Conservation (phyloP, 2,888 invertebrate species). For the Scaptomyza reducta region DNA sequence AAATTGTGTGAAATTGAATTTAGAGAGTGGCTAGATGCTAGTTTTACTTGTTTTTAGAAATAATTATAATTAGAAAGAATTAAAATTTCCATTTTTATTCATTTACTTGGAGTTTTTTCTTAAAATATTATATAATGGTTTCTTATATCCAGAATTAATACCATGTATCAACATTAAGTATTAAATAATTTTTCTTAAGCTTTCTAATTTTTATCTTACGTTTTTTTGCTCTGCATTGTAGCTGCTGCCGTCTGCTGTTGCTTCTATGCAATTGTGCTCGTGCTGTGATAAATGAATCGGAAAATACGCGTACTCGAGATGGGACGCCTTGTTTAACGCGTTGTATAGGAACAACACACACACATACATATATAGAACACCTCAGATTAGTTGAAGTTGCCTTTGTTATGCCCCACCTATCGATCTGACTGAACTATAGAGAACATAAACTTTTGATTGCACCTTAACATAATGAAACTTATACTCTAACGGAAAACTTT, state of each 20-base stretch:
- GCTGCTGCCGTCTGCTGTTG: conserved; percentile 1
- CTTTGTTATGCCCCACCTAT: conserved; percentile 10
- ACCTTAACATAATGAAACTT: conserved; percentile 4
- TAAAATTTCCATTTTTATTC: no score
- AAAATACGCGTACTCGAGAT: conserved; percentile 73
- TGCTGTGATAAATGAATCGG: conserved; percentile 76
- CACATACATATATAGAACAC: background rate
- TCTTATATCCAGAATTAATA: no score
- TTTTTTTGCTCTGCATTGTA: background rate
- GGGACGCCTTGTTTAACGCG: conserved; percentile 61
- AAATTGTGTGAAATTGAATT: background rate
- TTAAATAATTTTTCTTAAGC: background rate
- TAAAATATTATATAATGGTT: no score
- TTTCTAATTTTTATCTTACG: background rate
- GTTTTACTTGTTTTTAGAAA: no score
- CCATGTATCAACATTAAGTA: no score
- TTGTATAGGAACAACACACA: conserved; percentile 17
- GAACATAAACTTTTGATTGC: background rate
- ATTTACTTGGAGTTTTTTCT: no score
- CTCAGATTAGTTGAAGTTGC: conserved; percentile 11
- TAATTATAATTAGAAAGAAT: no score
- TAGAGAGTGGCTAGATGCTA: background rate
- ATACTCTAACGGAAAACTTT: no score
- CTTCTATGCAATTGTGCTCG: conserved; percentile 9
- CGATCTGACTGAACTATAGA: background rate